These are phyloP conservation scores for Excalfactoria chinensis DNA, from an alignment of 2,113 vertebrate genomes.

Conservation along the genomic window DNA sequence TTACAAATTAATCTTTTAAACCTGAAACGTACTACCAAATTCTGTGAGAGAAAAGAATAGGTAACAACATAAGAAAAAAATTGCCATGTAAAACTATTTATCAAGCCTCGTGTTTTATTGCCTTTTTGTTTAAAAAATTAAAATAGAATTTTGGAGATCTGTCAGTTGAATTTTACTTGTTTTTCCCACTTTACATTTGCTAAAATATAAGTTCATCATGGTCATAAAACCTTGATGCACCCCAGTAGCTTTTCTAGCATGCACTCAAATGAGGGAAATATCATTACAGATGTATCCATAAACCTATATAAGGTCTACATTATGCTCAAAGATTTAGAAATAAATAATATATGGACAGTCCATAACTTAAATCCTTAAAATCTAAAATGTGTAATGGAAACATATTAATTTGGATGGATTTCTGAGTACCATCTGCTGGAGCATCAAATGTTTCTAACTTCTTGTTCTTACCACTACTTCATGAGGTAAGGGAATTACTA, in stretches of 20 bases:
- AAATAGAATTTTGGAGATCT: too few species aligned
- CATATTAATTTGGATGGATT: neutral
- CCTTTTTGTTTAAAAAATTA: neutral
- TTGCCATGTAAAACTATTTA: neutral
- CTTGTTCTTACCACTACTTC: neutral
- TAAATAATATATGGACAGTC: neutral
- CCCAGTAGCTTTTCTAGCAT: neutral
- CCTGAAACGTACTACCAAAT: neutral
- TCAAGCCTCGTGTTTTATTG: neutral
- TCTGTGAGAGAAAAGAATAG: neutral
- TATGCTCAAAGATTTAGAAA: neutral
- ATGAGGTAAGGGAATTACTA: neutral
- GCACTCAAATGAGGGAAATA: neutral
- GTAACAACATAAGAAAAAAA: neutral
- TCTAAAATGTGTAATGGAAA: neutral
- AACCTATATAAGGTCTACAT: constrained; percentile 6
- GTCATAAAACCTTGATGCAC: neutral
- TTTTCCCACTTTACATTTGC: neutral
- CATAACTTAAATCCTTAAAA: too few species aligned
- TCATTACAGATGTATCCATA: neutral
- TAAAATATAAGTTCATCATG: neutral
- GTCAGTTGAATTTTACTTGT: too few species aligned
- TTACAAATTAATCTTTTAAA: constrained; percentile 9
- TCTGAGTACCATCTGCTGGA: neutral
- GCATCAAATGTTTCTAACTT: neutral